Percentiles rank a stretch among this genome's conserved stretches.
These are phyloP conservation scores for Hydrocynus forskahlii DNA, from an alignment of 2,797 vertebrate species.

Conservation along the genomic window DNA sequence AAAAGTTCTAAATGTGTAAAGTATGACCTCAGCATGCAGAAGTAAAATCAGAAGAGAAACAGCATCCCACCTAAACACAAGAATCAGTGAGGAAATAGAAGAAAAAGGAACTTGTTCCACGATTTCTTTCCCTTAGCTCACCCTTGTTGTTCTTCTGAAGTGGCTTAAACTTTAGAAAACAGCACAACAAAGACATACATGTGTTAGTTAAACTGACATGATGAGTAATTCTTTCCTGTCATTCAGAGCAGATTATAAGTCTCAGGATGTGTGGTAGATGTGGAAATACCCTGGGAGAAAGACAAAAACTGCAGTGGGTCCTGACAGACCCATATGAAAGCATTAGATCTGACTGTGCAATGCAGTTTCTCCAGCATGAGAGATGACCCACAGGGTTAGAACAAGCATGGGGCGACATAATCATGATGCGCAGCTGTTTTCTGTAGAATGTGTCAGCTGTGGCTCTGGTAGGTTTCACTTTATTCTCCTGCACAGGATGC, in stretches of 20 bases:
- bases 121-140: not conserved
- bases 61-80: not conserved
- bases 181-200: not conserved
- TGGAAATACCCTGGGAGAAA: slow-evolving; percentile 23
- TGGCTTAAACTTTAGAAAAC: not conserved
- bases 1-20: not conserved
- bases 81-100: not conserved
- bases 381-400: slow-evolving; percentile 34
- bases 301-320: slow-evolving; percentile 31
- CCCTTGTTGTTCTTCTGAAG: not conserved
- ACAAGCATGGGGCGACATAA: slow-evolving; percentile 47
- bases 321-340: slow-evolving; percentile 27
- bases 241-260: slow-evolving; percentile 15
- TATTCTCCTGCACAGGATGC: slow-evolving; percentile 32
- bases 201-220: not conserved
- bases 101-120: not conserved
- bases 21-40: not conserved
- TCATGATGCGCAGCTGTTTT: slow-evolving; percentile 57
- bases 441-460: slow-evolving; percentile 45
- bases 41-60: not conserved
- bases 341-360: slow-evolving; percentile 2
- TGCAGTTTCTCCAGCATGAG: slow-evolving; percentile 30
- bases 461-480: slow-evolving; percentile 34
- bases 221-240: slow-evolving; percentile 28
- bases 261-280: slow-evolving; percentile 2